A percentile compares a stretch with the other conserved stretches of the same genome.
These are phyloP conservation scores for Alitta virens DNA, from an alignment of 2,888 invertebrate species.

Conservation along the genomic window DNA sequence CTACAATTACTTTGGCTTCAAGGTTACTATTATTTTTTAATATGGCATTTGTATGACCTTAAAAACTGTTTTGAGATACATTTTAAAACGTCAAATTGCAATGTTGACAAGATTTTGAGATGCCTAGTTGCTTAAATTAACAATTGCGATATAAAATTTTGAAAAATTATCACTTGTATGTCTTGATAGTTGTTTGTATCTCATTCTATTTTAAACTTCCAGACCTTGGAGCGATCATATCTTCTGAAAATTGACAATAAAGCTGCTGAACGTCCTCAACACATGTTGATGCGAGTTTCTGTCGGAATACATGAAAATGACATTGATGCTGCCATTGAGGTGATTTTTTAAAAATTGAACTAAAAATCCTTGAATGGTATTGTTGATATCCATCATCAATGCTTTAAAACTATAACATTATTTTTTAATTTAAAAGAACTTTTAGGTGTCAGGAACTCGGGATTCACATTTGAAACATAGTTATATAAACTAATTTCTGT, in stretches of 20 bases:
- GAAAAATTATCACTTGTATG: not conserved
- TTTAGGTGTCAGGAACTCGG: no score
- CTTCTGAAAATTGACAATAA: slow-evolving; percentile 86
- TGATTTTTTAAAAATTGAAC: slow-evolving; percentile 23
- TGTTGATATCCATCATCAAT: no score
- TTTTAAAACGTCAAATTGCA: not conserved
- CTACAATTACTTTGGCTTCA: slow-evolving; percentile 99
- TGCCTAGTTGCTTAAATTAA: not conserved
- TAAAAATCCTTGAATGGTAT: no score
- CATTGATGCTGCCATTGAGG: slow-evolving; percentile 84
- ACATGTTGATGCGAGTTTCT: slow-evolving; percentile 96
- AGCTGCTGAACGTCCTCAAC: slow-evolving; percentile 93
- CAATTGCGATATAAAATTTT: not conserved
- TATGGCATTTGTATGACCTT: not conserved
- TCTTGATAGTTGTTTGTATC: not conserved
- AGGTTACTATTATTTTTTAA: slow-evolving; percentile 61
- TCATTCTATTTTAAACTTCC: no score
- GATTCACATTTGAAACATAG: no score
- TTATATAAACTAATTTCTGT: no score
- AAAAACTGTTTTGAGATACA: not conserved
- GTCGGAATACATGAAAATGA: slow-evolving; percentile 95
- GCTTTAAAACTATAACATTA: no score
- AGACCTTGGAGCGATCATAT: slow-evolving; percentile 93
- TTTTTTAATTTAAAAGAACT: no score
- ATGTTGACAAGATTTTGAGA: not conserved